Conservation (phyloP, 2,888 invertebrate species). For the Netelia inedita region DNA sequence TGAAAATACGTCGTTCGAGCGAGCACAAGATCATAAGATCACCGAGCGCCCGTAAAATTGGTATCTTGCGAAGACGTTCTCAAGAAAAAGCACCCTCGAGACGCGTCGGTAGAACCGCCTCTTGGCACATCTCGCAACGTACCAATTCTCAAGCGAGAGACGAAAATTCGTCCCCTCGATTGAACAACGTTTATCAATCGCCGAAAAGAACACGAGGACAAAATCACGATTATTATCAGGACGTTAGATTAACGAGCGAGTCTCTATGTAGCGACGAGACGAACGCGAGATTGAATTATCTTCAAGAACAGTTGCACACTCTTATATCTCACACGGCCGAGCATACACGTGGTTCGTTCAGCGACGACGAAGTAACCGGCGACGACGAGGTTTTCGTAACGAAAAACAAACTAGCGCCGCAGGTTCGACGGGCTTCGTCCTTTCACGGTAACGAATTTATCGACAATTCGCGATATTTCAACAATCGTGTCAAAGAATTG, state of each 20-base stretch:
- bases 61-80: constrained; percentile 90
- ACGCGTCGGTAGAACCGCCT: constrained; percentile 86
- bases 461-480: constrained; percentile 78
- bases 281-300: constrained; percentile 77
- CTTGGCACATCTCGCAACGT: constrained; percentile 87
- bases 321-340: constrained; percentile 79
- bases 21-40: constrained; percentile 91
- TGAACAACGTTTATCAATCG: constrained; percentile 84
- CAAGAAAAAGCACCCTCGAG: constrained; percentile 86
- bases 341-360: constrained; percentile 76
- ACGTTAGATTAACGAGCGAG: constrained; percentile 26
- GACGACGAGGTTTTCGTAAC: constrained; percentile 80
- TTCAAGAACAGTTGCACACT: constrained; percentile 79
- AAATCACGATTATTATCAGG: constrained; percentile 37
- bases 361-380: constrained; percentile 72
- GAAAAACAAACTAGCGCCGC: constrained; percentile 16
- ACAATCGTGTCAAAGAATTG: constrained; percentile 79
- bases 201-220: constrained; percentile 50
- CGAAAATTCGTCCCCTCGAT: constrained; percentile 57
- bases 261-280: constrained; percentile 78
- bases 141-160: constrained; percentile 52
- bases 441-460: constrained; percentile 81
- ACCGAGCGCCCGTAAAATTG: constrained; percentile 93
- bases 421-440: constrained; percentile 82
- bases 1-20: constrained; percentile 90